Evolutionary conservation across 2,797 vertebrate species (phyloP).

Genomic region (Potorous gilbertii): DNA sequence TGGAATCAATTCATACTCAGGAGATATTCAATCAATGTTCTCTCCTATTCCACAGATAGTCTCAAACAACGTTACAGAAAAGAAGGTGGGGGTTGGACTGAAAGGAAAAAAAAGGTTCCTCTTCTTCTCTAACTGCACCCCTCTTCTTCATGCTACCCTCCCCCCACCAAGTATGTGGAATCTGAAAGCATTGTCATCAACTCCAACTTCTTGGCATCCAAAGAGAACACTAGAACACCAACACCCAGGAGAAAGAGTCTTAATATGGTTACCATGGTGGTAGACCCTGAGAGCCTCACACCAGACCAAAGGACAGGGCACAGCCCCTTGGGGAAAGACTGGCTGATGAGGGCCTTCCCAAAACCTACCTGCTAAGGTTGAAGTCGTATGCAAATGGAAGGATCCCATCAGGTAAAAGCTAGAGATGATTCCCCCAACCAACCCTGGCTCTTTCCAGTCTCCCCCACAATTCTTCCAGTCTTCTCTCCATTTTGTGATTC

Average conservation of each 20-base stretch:
- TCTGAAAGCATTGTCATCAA: not conserved
- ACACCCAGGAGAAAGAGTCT: not conserved
- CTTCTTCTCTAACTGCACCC: not conserved
- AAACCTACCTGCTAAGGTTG: not conserved
- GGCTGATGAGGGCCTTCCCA: not conserved
- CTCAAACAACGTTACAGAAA: not conserved
- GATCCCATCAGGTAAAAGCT: not conserved
- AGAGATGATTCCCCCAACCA: not conserved
- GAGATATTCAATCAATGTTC: not conserved
- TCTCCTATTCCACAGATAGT: not conserved
- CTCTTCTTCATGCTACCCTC: not conserved
- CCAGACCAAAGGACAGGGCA: not conserved
- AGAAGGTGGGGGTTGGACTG: not conserved
- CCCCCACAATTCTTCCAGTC: not conserved
- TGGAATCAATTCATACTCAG: not conserved
- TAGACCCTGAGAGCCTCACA: not conserved
- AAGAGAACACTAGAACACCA: not conserved
- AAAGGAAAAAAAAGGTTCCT: not conserved
- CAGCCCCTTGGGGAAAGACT: not conserved
- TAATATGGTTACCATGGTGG: not conserved
- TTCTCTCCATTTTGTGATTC: not conserved
- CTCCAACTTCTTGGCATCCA: not conserved
- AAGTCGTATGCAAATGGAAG: not conserved
- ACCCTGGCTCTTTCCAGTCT: not conserved
- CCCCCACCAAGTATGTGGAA: not conserved